These are phyloP conservation scores for Craterocephalus amniculus DNA, from an alignment of 2,797 vertebrate species.

Conservation along the genomic window DNA sequence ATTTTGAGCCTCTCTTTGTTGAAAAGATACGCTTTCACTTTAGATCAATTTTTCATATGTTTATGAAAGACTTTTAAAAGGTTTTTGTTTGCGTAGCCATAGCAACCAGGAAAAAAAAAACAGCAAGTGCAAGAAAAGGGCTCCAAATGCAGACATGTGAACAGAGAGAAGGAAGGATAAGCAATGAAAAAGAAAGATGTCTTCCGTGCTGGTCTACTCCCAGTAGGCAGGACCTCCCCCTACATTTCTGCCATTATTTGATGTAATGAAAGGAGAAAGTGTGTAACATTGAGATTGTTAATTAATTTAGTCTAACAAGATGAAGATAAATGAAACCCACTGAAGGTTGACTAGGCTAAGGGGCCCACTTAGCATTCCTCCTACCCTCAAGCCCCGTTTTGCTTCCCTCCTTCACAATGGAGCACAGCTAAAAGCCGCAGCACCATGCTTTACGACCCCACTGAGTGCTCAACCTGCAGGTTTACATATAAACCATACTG, in stretches of 20 bases:
- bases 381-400: constrained; percentile 73
- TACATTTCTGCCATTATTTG: constrained; percentile 93
- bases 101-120: constrained; percentile 61
- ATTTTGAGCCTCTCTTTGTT: constrained; percentile 44
- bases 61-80: constrained; percentile 56
- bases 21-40: constrained; percentile 49
- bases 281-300: constrained; percentile 97
- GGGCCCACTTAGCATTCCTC: constrained; percentile 90
- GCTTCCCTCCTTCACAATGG: constrained; percentile 75
- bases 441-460: constrained; percentile 63
- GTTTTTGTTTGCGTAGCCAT: constrained; percentile 62
- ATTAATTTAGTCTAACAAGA: constrained; percentile 99
- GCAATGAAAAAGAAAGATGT: constrained; percentile 56
- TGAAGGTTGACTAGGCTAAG: constrained; percentile 91
- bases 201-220: constrained; percentile 79
- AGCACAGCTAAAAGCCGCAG: constrained; percentile 75
- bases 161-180: constrained; percentile 39
- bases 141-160: constrained; percentile 41
- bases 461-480: constrained; percentile 53
- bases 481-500: constrained; percentile 45
- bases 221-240: constrained; percentile 83
- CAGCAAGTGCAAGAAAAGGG: constrained; percentile 49
- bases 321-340: constrained; percentile 99
- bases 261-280: constrained; percentile 99
- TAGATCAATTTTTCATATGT: constrained; percentile 68